Conservation (phyloP, 2,113 vertebrate species). For the Zosterops lateralis region DNA sequence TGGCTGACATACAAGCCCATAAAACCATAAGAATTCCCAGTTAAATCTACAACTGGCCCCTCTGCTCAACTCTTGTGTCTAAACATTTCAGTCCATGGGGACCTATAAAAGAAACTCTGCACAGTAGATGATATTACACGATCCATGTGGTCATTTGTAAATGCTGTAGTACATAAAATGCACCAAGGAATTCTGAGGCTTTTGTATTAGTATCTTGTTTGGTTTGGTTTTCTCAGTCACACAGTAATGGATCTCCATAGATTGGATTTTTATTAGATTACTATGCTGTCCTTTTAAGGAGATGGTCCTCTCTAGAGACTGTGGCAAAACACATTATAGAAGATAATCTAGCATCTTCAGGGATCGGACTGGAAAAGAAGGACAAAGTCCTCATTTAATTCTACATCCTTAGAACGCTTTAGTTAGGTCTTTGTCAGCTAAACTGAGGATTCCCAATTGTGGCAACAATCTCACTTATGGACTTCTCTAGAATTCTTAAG, state of each 20-base stretch:
- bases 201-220: conserved; percentile 32
- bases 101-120: conserved; percentile 37
- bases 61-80: conserved; percentile 18
- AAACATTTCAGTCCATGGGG: conserved; percentile 19
- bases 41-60: conserved; percentile 28
- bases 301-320: not conserved
- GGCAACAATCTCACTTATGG: not conserved
- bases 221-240: conserved; percentile 32
- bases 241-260: conserved; percentile 38
- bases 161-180: not conserved
- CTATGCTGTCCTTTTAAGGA: conserved; percentile 6
- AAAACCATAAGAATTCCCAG: conserved; percentile 9
- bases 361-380: not conserved
- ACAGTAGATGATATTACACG: conserved; percentile 22
- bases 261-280: conserved; percentile 59
- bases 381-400: conserved; percentile 26
- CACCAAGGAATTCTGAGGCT: conserved; percentile 32
- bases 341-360: conserved; percentile 13
- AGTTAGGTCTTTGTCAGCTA: not conserved
- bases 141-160: conserved; percentile 60
- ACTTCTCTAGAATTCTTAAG: not conserved
- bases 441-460: not conserved
- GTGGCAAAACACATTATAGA: not conserved
- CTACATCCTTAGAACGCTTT: not conserved
- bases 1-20: conserved; percentile 20